Percentiles rank a stretch among this genome's conserved stretches.
Conservation (phyloP, 2,113 vertebrate species). For the Sialia sialis region DNA sequence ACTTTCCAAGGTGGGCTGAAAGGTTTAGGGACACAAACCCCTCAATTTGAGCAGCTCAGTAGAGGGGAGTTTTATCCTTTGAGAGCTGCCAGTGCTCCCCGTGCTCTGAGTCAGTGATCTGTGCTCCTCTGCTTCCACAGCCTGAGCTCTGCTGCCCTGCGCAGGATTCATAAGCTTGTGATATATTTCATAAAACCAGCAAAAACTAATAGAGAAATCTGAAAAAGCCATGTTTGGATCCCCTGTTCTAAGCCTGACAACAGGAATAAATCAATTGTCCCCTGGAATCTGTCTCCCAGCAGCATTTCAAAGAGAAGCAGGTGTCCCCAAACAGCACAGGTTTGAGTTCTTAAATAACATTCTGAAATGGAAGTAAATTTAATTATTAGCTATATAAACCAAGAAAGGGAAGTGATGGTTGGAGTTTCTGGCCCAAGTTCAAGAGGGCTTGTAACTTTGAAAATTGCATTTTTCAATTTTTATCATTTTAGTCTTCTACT, state of each 20-base stretch:
- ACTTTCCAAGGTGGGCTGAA: background rate
- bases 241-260: background rate
- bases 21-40: background rate
- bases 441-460: background rate
- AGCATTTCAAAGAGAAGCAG: background rate
- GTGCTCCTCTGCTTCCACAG: background rate
- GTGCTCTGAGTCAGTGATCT: background rate
- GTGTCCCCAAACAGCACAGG: background rate
- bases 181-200: accelerated
- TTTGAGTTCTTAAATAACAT: background rate
- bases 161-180: accelerated
- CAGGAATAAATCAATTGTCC: background rate
- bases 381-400: background rate
- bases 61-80: background rate
- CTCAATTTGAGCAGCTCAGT: background rate
- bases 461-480: background rate
- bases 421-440: background rate
- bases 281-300: background rate
- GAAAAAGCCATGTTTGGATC: background rate
- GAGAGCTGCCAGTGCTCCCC: background rate
- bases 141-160: background rate
- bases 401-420: background rate
- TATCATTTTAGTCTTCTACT: accelerated
- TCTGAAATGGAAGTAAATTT: background rate
- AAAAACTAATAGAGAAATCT: background rate